Evolutionary conservation across 92 coral and sea anemone species (phyloP).

Genomic region (Palythoa grandiflora): DNA sequence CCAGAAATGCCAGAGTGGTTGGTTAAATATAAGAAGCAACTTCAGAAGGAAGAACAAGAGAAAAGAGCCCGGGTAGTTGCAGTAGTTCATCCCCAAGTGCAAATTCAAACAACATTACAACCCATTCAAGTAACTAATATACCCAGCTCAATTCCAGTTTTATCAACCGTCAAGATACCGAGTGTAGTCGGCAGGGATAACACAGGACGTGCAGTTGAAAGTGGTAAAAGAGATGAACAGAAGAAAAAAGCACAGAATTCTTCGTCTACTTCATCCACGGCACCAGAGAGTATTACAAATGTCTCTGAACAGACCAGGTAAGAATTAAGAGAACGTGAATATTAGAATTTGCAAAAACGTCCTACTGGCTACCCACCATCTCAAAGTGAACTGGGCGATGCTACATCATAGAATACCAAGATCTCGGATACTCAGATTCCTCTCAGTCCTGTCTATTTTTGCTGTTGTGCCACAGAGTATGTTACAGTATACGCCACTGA

Average conservation of each 20-base stretch:
- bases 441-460: no score
- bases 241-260: background rate
- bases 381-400: no score
- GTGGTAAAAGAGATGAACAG: background rate
- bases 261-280: background rate
- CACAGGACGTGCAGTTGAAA: background rate
- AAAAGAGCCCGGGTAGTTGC: slow-evolving; percentile 29
- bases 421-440: no score
- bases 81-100: slow-evolving; percentile 29
- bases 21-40: slow-evolving; percentile 46
- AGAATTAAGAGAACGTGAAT: background rate
- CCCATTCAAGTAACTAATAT: background rate
- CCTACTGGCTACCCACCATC: no score
- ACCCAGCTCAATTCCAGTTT: background rate
- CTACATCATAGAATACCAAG: no score
- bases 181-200: background rate
- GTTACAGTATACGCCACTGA: no score
- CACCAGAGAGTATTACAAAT: background rate
- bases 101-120: background rate
- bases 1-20: slow-evolving; percentile 60
- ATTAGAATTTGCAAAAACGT: no score
- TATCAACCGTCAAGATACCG: background rate
- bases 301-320: slow-evolving; percentile 5
- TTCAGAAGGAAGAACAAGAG: slow-evolving; percentile 34
- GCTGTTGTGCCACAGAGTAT: no score